Conservation (phyloP, 2,113 vertebrate genomes). For the Corydoras maculifer region DNA sequence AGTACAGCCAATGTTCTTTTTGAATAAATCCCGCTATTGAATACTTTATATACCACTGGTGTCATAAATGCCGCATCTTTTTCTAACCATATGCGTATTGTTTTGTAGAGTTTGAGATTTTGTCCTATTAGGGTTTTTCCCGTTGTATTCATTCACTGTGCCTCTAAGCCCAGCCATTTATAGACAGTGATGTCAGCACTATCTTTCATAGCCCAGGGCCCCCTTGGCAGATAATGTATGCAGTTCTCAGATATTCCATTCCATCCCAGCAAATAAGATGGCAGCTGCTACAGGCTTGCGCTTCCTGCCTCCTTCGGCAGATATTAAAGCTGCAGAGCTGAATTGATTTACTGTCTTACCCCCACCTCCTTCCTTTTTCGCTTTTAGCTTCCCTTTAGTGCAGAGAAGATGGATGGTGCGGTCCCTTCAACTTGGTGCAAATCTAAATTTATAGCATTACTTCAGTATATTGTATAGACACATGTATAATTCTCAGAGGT, state of each 20-base stretch:
- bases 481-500: slow-evolving; percentile 1
- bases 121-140: slow-evolving; percentile 57
- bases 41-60: too few relatives aligned
- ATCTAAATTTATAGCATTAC: slow-evolving; percentile 18
- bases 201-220: slow-evolving; percentile 61
- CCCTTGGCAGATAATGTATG: slow-evolving; percentile 65
- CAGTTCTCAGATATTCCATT: slow-evolving; percentile 69
- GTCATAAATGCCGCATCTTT: background rate
- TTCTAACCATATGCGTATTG: slow-evolving; percentile 5
- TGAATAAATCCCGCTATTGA: too few relatives aligned
- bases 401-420: slow-evolving; percentile 26
- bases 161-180: slow-evolving; percentile 61
- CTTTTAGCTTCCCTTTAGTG: slow-evolving; percentile 28
- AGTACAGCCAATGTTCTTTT: too few relatives aligned
- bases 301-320: slow-evolving; percentile 51
- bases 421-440: slow-evolving; percentile 17
- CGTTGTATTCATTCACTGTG: slow-evolving; percentile 56
- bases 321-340: slow-evolving; percentile 45
- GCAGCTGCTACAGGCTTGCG: slow-evolving; percentile 57
- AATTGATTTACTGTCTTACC: slow-evolving; percentile 41
- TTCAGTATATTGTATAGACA: slow-evolving; percentile 21
- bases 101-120: slow-evolving; percentile 13
- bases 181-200: slow-evolving; percentile 74
- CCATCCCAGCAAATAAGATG: slow-evolving; percentile 61
- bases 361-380: slow-evolving; percentile 14